phyloP scores from a whole-genome alignment of 2,888 invertebrate genomes.

The Dorcus parallelipipedus region DNA sequence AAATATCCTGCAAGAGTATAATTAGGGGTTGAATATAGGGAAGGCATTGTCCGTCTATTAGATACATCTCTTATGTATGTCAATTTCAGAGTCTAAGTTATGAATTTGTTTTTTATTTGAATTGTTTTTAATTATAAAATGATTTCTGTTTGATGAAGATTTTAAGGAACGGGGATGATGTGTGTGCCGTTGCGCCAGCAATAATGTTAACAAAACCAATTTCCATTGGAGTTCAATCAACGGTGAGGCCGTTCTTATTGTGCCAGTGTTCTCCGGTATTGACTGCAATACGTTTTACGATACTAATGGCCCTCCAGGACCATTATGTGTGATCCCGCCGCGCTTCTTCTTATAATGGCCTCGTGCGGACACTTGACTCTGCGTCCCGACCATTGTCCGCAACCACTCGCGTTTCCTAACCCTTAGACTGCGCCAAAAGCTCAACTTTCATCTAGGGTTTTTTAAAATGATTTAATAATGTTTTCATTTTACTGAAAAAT shows the following conservation, averaged over 20 bases:
- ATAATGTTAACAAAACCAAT: slow-evolving; percentile 26
- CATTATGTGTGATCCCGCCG: slow-evolving; percentile 30
- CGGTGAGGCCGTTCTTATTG: slow-evolving; percentile 26
- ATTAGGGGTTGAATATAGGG: too few relatives aligned
- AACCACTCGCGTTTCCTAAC: slow-evolving; percentile 13
- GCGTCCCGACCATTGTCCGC: slow-evolving; percentile 27
- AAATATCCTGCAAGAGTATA: too few relatives aligned
- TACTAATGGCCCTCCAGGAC: slow-evolving; percentile 31
- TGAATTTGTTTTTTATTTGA: too few relatives aligned
- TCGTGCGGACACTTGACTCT: slow-evolving; percentile 34
- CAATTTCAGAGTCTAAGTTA: too few relatives aligned
- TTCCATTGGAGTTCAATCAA: slow-evolving; percentile 30
- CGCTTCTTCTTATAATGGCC: slow-evolving; percentile 33
- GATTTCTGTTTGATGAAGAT: too few relatives aligned
- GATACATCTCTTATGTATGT: too few relatives aligned
- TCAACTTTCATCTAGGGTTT: too few relatives aligned
- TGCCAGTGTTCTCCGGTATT: slow-evolving; percentile 20
- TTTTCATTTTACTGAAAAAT: too few relatives aligned
- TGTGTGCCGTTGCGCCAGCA: slow-evolving; percentile 1
- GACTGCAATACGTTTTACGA: slow-evolving; percentile 19
- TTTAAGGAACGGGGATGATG: too few relatives aligned
- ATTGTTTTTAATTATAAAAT: too few relatives aligned
- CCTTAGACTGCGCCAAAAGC: neutral
- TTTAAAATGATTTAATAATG: too few relatives aligned
- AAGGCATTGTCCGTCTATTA: too few relatives aligned